Percentiles rank a stretch among this genome's conserved stretches.
Conservation (phyloP, 1,140 invertebrate species). For the Leptestheria dahalacensis region DNA sequence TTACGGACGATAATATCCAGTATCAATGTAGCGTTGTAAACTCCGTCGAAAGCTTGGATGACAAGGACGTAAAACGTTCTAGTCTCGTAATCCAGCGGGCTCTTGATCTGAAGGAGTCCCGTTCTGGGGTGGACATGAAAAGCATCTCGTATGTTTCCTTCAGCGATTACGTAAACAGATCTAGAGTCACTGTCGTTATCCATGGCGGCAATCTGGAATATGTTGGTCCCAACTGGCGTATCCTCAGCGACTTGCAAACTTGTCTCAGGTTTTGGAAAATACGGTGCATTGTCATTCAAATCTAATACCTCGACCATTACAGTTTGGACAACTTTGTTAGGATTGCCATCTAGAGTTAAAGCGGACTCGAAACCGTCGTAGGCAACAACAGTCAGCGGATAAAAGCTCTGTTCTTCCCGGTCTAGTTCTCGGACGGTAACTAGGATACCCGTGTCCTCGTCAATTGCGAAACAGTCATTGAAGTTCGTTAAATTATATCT, state of each 20-base stretch:
- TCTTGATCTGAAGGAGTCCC: slow-evolving; percentile 60
- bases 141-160: slow-evolving; percentile 56
- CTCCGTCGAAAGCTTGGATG: slow-evolving; percentile 59
- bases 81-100: slow-evolving; percentile 63
- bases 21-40: slow-evolving; percentile 48
- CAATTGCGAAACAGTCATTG: not conserved
- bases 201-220: slow-evolving; percentile 62
- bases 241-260: slow-evolving; percentile 63
- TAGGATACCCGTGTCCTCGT: not conserved
- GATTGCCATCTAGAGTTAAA: slow-evolving; percentile 29
- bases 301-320: slow-evolving; percentile 77
- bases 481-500: not conserved
- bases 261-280: slow-evolving; percentile 56
- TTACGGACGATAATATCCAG: slow-evolving; percentile 64
- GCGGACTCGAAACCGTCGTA: slow-evolving; percentile 70
- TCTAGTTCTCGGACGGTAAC: slow-evolving; percentile 44
- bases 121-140: slow-evolving; percentile 58
- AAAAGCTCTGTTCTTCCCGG: slow-evolving; percentile 54
- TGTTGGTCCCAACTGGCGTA: slow-evolving; percentile 56
- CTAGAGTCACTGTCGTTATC: slow-evolving; percentile 65
- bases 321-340: slow-evolving; percentile 30
- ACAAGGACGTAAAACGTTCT: slow-evolving; percentile 55
- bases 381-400: slow-evolving; percentile 68
- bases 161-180: slow-evolving; percentile 61
- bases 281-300: slow-evolving; percentile 74